Evolutionary conservation across 2,888 invertebrate species (phyloP).

Genomic region (Perizoma affinitatum): DNA sequence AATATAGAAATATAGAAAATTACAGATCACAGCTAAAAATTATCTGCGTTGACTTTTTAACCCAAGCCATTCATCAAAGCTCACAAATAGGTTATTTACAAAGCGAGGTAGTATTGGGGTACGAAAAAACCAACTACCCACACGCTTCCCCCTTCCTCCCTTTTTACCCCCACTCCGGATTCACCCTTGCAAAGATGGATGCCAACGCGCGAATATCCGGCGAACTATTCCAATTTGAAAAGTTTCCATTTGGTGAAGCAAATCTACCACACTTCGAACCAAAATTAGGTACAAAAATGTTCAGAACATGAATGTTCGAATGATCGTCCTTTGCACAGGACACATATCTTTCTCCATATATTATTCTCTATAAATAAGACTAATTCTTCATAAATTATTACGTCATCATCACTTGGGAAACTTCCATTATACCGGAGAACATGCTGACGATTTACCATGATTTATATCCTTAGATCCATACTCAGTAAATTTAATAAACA

Average conservation of each 20-base stretch:
- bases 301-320: conserved; percentile 9
- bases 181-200: conserved; percentile 71
- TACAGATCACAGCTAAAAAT: conserved; percentile 13
- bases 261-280: conserved; percentile 56
- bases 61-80: conserved; percentile 45
- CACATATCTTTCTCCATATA: no score
- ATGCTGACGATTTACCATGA: no score
- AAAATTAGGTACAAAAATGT: conserved; percentile 60
- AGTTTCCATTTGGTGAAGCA: conserved; percentile 71
- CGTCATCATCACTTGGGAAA: no score
- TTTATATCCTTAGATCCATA: no score
- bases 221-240: conserved; percentile 80
- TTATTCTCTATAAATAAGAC: background rate
- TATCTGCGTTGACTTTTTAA: conserved; percentile 26
- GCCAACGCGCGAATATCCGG: conserved; percentile 68
- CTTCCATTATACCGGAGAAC: no score
- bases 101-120: conserved; percentile 62
- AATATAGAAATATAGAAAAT: conserved; percentile 5
- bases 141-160: conserved; percentile 38
- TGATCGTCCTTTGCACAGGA: background rate
- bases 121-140: conserved; percentile 63
- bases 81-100: conserved; percentile 61
- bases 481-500: no score
- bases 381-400: no score
- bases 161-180: conserved; percentile 41